phyloP scores from a whole-genome alignment of 2,113 vertebrate genomes.

The Lasiurus borealis region DNA sequence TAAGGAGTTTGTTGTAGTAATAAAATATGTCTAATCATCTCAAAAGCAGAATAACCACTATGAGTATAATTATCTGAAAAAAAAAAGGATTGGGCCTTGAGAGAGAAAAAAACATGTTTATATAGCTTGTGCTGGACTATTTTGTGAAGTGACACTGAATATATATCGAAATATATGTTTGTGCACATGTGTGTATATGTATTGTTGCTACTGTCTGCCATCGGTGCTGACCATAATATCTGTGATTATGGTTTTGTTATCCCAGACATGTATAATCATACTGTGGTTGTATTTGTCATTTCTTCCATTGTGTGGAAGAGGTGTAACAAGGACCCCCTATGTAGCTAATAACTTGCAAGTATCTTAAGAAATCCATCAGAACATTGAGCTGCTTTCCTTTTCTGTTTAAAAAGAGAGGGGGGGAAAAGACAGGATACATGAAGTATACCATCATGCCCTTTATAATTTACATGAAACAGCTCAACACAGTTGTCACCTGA shows the following conservation, averaged over 20 bases:
- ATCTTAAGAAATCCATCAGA: constrained; percentile 42
- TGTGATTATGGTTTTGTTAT: constrained; percentile 46
- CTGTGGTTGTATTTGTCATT: constrained; percentile 42
- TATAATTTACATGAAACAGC: neutral
- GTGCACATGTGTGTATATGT: no score
- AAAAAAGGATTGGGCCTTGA: constrained; percentile 42
- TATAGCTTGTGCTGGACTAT: neutral
- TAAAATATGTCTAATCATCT: constrained; percentile 66
- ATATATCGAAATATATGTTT: neutral
- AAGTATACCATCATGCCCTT: neutral
- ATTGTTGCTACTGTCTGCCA: neutral
- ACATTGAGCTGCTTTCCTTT: neutral
- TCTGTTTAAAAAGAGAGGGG: constrained; percentile 27
- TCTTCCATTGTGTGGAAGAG: neutral
- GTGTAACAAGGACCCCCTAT: neutral
- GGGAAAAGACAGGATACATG: neutral
- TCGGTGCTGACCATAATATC: neutral
- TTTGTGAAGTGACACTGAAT: constrained; percentile 18
- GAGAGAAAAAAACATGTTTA: constrained; percentile 36
- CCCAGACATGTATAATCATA: constrained; percentile 25
- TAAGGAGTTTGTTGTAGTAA: constrained; percentile 60
- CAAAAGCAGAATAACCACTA: constrained; percentile 60
- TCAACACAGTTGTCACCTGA: constrained; percentile 26
- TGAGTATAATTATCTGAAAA: constrained; percentile 31
- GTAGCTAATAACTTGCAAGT: constrained; percentile 41